Conservation (phyloP, 2,797 vertebrate genomes). For the Dromococcyx pavoninus region DNA sequence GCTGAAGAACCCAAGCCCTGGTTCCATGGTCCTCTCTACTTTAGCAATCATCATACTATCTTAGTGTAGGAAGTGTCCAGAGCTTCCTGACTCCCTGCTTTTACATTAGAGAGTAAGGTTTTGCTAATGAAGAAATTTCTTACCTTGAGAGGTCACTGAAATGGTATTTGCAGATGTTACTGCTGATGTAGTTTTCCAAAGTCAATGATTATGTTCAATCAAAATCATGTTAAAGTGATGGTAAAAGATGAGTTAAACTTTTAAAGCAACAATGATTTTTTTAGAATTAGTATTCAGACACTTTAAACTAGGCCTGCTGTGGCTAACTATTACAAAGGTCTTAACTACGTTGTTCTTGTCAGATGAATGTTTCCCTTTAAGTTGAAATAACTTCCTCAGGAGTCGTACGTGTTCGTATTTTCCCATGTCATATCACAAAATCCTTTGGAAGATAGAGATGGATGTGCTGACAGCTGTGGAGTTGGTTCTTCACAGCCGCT, state of each 20-base stretch:
- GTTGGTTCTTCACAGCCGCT: not conserved
- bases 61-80: not conserved
- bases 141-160: not conserved
- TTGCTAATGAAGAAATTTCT: not conserved
- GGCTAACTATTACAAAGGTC: not conserved
- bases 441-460: conserved; percentile 1
- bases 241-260: not conserved
- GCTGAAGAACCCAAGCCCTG: not conserved
- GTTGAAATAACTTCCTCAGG: not conserved
- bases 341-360: not conserved
- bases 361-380: not conserved
- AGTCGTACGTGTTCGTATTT: not conserved
- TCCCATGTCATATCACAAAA: not conserved
- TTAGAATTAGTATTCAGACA: not conserved
- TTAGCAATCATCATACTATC: not conserved
- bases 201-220: not conserved
- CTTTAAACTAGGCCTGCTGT: not conserved
- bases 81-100: not conserved
- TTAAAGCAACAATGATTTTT: not conserved
- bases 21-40: not conserved
- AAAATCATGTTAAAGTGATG: not conserved
- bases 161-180: not conserved
- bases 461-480: conserved; percentile 37
- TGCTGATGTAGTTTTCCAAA: not conserved
- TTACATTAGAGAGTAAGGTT: not conserved